phyloP scores from a whole-genome alignment of 2,888 invertebrate species.

The Leptopilina syphax region DNA sequence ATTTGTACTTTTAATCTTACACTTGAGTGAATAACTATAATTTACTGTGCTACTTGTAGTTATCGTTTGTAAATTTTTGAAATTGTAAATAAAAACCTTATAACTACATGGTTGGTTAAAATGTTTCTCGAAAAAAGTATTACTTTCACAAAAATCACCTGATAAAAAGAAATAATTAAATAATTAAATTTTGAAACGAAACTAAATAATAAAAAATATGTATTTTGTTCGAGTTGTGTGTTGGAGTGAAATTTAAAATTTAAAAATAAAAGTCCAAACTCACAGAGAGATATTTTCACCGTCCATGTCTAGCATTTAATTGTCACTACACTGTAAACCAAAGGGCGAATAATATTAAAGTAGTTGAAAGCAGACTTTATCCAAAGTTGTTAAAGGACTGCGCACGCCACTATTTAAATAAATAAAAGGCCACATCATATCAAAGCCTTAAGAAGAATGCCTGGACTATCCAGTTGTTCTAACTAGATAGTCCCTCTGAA shows the following conservation, averaged over 20 bases:
- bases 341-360: conserved; percentile 49
- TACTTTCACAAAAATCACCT: no score
- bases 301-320: conserved; percentile 63
- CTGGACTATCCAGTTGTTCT: conserved; percentile 60
- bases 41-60: not conserved
- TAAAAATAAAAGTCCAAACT: conserved; percentile 57
- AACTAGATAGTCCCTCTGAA: conserved; percentile 62
- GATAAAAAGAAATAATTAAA: no score
- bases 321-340: conserved; percentile 42
- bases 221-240: no score
- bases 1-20: not conserved
- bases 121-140: no score
- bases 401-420: conserved; percentile 68
- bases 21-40: not conserved
- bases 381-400: conserved; percentile 57
- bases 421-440: conserved; percentile 63
- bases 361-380: conserved; percentile 46
- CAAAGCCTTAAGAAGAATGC: conserved; percentile 60
- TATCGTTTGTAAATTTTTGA: not conserved
- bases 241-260: not conserved
- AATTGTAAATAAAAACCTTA: no score
- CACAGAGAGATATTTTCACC: conserved; percentile 73
- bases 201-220: no score
- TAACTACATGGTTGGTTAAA: no score
- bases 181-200: no score